Evolutionary conservation across 2,888 invertebrate species (phyloP).

Genomic region (Drosophila demipolita): DNA sequence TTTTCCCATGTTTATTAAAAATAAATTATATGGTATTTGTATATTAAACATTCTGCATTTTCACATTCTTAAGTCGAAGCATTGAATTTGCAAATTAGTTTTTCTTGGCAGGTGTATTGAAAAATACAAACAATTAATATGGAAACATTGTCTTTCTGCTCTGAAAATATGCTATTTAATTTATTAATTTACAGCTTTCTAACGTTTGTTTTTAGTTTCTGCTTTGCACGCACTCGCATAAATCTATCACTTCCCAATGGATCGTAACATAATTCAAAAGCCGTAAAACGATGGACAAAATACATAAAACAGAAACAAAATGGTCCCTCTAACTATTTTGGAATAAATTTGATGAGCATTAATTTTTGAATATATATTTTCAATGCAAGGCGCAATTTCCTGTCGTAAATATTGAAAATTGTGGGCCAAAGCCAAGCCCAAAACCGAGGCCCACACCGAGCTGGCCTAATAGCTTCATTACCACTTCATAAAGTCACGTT

Average conservation of each 20-base stretch:
- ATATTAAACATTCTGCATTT: background rate
- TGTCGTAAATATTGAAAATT: slow-evolving; percentile 82
- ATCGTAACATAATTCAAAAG: slow-evolving; percentile 59
- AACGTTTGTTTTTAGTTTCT: slow-evolving; percentile 9
- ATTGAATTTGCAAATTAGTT: background rate
- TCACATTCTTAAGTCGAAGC: background rate
- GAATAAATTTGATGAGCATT: slow-evolving; percentile 42
- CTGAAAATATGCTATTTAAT: background rate
- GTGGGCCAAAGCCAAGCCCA: slow-evolving; percentile 70
- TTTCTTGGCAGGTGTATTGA: background rate
- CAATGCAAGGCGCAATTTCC: slow-evolving; percentile 80
- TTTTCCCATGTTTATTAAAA: background rate
- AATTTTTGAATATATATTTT: slow-evolving; percentile 49
- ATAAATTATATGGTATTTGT: background rate
- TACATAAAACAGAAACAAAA: slow-evolving; percentile 32
- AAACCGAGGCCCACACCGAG: slow-evolving; percentile 3
- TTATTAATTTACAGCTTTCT: slow-evolving; percentile 32
- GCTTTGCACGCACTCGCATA: slow-evolving; percentile 67
- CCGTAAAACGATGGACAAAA: slow-evolving; percentile 56
- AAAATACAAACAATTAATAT: background rate
- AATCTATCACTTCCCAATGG: slow-evolving; percentile 67
- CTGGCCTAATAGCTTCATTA: slow-evolving; percentile 80
- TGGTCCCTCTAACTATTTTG: slow-evolving; percentile 35
- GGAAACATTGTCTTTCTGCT: slow-evolving; percentile 11
- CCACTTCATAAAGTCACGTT: slow-evolving; percentile 83